These are phyloP conservation scores for Dendroctonus ponderosae DNA, from an alignment of 1,140 invertebrate species.

Conservation along the genomic window DNA sequence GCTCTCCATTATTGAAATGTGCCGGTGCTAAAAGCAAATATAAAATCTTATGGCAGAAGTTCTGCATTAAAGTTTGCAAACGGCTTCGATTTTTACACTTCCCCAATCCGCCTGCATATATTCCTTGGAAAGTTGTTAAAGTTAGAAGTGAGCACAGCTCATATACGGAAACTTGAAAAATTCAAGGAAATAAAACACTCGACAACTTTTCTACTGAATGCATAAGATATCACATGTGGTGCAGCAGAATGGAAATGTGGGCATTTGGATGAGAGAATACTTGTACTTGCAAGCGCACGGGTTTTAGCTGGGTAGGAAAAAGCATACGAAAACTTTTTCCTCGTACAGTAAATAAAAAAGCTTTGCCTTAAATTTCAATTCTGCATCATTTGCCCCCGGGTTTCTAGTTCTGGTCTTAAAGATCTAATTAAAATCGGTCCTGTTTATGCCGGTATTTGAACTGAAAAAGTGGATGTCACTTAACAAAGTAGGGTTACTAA, in stretches of 20 bases:
- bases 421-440: conserved; percentile 1
- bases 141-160: conserved; percentile 12
- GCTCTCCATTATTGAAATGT: background rate
- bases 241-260: background rate
- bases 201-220: conserved; percentile 13
- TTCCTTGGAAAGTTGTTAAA: conserved; percentile 11
- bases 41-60: background rate
- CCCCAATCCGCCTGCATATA: conserved; percentile 6
- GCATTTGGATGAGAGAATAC: no score
- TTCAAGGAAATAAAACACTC: conserved; percentile 19
- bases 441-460: conserved; percentile 1
- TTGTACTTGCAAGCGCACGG: no score
- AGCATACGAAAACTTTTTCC: no score
- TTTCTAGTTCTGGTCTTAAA: background rate
- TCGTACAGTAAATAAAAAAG: no score
- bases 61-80: conserved; percentile 13
- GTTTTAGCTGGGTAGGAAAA: no score
- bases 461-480: conserved; percentile 21
- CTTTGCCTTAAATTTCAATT: no score
- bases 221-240: conserved; percentile 12
- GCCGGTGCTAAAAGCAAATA: conserved; percentile 9
- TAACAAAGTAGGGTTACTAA: conserved; percentile 15
- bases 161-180: conserved; percentile 12
- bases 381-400: no score
- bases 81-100: conserved; percentile 18